These are phyloP conservation scores for Luidia sarsii DNA, from an alignment of 53 echinoderm and acorn worm species.

Conservation along the genomic window DNA sequence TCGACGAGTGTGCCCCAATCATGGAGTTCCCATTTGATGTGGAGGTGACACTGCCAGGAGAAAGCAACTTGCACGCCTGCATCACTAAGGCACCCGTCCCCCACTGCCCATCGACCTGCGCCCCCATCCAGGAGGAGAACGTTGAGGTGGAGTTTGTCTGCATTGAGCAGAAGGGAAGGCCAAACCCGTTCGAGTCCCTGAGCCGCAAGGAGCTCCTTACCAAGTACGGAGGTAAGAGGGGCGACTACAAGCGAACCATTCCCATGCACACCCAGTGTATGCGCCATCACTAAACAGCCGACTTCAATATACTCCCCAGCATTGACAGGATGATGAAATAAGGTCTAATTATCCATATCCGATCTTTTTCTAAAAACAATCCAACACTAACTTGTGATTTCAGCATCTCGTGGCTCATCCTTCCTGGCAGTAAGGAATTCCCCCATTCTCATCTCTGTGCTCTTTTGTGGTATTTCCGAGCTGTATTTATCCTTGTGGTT, in stretches of 20 bases:
- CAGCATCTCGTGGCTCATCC: too few species aligned
- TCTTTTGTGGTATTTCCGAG: background rate
- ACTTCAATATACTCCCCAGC: too few species aligned
- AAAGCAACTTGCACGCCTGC: constrained; percentile 9
- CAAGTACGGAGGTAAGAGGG: constrained; percentile 10
- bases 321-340: too few species aligned
- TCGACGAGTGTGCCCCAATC: constrained; percentile 31
- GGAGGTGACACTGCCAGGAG: background rate
- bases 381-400: too few species aligned
- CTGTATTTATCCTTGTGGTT: constrained; percentile 14
- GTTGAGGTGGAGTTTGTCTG: constrained; percentile 54
- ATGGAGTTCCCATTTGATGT: constrained; percentile 13
- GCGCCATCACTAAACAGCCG: background rate
- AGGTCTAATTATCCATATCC: too few species aligned
- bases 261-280: constrained; percentile 6
- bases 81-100: constrained; percentile 56
- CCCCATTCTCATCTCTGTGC: too few species aligned
- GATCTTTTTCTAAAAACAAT: too few species aligned
- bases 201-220: constrained; percentile 18
- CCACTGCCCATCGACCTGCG: constrained; percentile 39
- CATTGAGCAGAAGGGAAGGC: constrained; percentile 7
- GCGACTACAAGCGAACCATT: constrained; percentile 34
- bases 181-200: background rate
- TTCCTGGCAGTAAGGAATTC: too few species aligned
- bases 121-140: background rate